Evolutionary conservation across 2,888 invertebrate genomes (phyloP), one percentile per base, ranked within the genome.

Genomic region (Blastobasis lacticolella): DNA sequence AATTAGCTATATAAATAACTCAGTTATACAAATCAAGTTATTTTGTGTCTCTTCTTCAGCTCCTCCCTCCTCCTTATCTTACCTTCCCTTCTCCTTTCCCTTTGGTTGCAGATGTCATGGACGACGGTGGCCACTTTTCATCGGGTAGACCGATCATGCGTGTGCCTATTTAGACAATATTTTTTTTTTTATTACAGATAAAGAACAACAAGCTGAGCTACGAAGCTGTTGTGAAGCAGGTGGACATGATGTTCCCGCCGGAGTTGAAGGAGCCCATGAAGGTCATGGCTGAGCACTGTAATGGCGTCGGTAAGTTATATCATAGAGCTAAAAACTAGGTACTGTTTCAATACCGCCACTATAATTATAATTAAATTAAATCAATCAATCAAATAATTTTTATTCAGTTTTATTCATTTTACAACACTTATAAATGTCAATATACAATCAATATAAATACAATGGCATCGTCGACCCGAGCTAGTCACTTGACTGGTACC

Each of bases 211-310:
- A 75, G 48, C 40, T 79, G 10, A 60, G 56, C 8, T 61, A 66
- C 50, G 77, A 78, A 0, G 69, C 71, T 5, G 67, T 75, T 58
- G 23, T 73, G 4, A 76, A 73, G 51, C 75, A 78, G 57, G 75
- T 79, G 0, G 75, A 79, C 45, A 69, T 77, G 69, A 73, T 80
- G 73, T 77, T 75, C 49, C 80, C 80, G 6, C 23, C 67, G 1
- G 78, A 80, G 5, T 65, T 78, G 63, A 77, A 73, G 57, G 70
- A 66, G 4, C 57, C 69, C 0, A 66, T 63, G 0, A 77, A 73
- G 59, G 64, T 63, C 8, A 58, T 74, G 4, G 66, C 71, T 9
- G 67, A 72, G n/a, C 66, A 64, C 38, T 78, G 78, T 55, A 71
- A 53, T 51, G 66, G 58, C 45, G 67, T 75, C 42, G 66, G 76